phyloP scores from a whole-genome alignment of 1,140 invertebrate genomes.

The Heterodera schachtii region DNA sequence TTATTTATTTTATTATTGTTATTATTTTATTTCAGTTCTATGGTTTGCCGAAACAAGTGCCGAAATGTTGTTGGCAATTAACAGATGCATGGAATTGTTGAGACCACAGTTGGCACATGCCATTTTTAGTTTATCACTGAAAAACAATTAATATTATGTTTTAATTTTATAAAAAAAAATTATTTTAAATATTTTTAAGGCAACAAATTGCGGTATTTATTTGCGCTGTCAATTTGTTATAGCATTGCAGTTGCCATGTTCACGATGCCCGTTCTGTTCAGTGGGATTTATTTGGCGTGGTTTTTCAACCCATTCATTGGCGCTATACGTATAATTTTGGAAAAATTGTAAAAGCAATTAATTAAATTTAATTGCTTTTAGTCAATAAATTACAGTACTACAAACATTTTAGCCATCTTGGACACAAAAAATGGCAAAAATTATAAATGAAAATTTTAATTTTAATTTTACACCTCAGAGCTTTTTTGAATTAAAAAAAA shows the following conservation, averaged over 20 bases:
- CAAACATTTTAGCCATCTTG: conserved; percentile 11
- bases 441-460: no score
- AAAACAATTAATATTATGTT: background rate
- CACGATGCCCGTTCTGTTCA: conserved; percentile 26
- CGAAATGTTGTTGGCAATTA: conserved; percentile 23
- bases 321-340: conserved; percentile 23
- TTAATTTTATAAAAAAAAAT: no score
- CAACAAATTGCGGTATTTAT: background rate
- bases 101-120: conserved; percentile 15
- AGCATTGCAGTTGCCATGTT: background rate
- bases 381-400: conserved; percentile 1
- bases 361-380: background rate
- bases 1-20: no score
- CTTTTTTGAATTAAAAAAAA: no score
- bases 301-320: conserved; percentile 34
- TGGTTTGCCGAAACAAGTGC: conserved; percentile 19
- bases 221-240: background rate
- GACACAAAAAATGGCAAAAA: conserved; percentile 16
- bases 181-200: background rate
- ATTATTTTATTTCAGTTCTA: no score
- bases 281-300: conserved; percentile 28
- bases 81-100: conserved; percentile 27
- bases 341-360: background rate
- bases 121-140: background rate
- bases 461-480: no score